Conservation (phyloP, 2,797 vertebrate genomes). For the Lateolabrax maculatus region DNA sequence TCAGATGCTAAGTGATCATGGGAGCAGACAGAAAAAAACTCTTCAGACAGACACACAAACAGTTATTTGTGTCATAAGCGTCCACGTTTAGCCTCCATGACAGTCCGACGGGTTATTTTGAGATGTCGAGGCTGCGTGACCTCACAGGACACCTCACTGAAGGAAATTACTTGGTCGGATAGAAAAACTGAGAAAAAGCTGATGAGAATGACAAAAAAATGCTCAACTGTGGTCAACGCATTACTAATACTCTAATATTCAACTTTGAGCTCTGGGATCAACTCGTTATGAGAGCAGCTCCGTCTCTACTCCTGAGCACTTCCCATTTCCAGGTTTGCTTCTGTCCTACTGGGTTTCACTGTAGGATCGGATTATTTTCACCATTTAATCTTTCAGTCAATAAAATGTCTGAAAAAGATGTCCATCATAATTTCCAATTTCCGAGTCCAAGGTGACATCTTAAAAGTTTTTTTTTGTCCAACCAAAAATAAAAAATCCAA, state of each 20-base stretch:
- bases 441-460: no score
- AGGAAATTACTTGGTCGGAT: neutral
- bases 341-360: neutral
- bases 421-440: neutral
- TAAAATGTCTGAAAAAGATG: neutral
- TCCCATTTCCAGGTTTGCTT: neutral
- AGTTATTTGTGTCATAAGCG: neutral
- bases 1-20: neutral
- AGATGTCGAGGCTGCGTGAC: neutral
- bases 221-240: neutral
- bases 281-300: no score
- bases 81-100: neutral
- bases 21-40: neutral
- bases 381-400: neutral
- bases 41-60: slow-evolving; percentile 3
- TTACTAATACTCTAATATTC: no score
- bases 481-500: neutral
- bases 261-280: no score
- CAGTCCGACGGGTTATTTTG: neutral
- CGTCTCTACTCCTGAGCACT: no score
- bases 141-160: slow-evolving; percentile 21
- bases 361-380: neutral
- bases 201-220: neutral
- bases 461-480: no score
- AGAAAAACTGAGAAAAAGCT: neutral